Base-by-base conservation (phyloP, 2,888 invertebrate species). In the Andricus quercusramuli region DNA sequence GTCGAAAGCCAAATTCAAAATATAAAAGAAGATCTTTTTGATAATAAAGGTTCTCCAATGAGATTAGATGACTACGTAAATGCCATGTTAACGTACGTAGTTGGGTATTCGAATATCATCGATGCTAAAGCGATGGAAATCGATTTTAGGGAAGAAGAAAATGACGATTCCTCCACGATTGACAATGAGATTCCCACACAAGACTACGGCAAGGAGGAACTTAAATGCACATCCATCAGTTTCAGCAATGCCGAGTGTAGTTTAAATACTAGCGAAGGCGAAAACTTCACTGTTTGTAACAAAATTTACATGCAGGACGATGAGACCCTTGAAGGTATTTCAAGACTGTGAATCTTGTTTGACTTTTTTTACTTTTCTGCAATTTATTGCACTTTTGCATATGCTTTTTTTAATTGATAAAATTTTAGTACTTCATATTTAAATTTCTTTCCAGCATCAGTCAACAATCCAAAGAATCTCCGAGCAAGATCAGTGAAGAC, bases 1-100 rank as follows among this genome's bases (percentile, higher is more conserved):
- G 74, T 74, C 11, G 74, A 74, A 56, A 56, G 74, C n/a, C 32
- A 74, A 32, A 32, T 74, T 11, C 56, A 74, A 51, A 51, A 51
- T n/a, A 29, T 74, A 0, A 74, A 74, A 51, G n/a, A 51, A 25
- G 37, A 74, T 37, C 29, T 56, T 1, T 25, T 44, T 8, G 13
- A 56, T 15, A 47, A 74, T 51, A 51, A 51, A 20, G 20, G 17
- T 1, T n/a, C 59, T n/a, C 9, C 51, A 15, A 74, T 74, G 59
- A 74, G 74, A 15, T 8, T 17, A 51, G 56, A 74, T 56, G 56
- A 74, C 5, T 74, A 51, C 13, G 74, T 74, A 2, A 9, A 74
- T 44, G 9, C 2, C 17, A 20, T 74, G 8, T 44, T 74, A 20
- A 17, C 25, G 20, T 74, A 74, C n/a, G 51, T 47, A 5, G n/a